Conservation (phyloP, 2,797 vertebrate species). For the Leptodactylus fallax region DNA sequence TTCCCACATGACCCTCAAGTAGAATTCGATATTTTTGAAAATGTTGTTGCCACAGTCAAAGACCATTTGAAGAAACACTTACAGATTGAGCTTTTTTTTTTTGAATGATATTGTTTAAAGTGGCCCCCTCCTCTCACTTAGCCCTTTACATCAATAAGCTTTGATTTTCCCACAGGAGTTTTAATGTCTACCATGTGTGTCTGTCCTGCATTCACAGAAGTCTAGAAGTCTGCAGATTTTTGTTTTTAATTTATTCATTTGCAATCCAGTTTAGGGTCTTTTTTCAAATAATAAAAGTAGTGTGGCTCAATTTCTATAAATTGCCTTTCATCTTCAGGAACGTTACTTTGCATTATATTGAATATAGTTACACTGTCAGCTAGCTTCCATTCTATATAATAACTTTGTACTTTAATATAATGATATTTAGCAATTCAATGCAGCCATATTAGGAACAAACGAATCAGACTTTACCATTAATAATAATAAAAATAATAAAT, state of each 20-base stretch:
- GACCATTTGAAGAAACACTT: constrained; percentile 60
- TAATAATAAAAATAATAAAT: too few species aligned
- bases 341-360: neutral
- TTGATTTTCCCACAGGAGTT: constrained; percentile 60
- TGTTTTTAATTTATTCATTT: constrained; percentile 35
- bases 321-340: neutral
- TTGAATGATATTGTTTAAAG: constrained; percentile 52
- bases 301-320: neutral
- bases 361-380: neutral
- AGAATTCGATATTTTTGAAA: constrained; percentile 53
- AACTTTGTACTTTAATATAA: neutral
- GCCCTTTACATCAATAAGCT: constrained; percentile 62
- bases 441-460: neutral
- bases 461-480: too few species aligned
- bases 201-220: constrained; percentile 43
- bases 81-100: constrained; percentile 41
- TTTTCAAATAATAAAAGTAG: constrained; percentile 20
- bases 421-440: neutral
- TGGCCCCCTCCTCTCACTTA: constrained; percentile 45
- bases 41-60: constrained; percentile 42
- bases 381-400: neutral
- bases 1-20: constrained; percentile 34
- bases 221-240: constrained; percentile 43
- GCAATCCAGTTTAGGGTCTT: neutral
- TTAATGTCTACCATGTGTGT: constrained; percentile 65